A percentile compares a stretch with the other conserved stretches of the same genome.
Evolutionary conservation across 2,888 invertebrate genomes (phyloP).

Genomic region (Amiota mariae): DNA sequence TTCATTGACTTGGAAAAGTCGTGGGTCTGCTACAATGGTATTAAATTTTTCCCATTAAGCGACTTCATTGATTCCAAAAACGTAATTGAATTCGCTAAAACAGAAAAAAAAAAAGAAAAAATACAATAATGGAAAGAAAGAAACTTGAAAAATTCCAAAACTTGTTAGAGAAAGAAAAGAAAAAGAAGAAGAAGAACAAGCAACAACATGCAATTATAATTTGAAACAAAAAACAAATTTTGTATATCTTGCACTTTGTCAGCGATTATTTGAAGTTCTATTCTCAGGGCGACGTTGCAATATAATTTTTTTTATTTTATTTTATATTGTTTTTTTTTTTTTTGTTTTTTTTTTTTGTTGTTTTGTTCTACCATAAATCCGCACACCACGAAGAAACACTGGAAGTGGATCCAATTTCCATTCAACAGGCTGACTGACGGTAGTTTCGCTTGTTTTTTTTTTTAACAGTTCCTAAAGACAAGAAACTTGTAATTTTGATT

Average conservation of each 20-base stretch:
- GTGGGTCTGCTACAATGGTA: background rate
- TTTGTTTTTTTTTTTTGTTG: no score
- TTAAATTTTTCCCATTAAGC: constrained; percentile 26
- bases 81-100: constrained; percentile 57
- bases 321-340: no score
- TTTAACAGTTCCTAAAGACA: no score
- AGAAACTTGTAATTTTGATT: no score
- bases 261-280: constrained; percentile 46
- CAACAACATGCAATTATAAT: constrained; percentile 25
- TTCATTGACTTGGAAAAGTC: no score
- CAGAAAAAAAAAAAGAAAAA: background rate
- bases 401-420: no score
- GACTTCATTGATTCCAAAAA: constrained; percentile 63
- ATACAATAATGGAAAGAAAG: background rate
- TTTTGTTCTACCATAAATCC: no score
- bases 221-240: constrained; percentile 14
- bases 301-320: no score
- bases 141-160: constrained; percentile 32
- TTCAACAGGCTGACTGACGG: no score
- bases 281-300: constrained; percentile 27
- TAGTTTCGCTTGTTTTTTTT: no score
- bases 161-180: constrained; percentile 36
- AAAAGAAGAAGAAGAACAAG: constrained; percentile 23
- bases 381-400: no score
- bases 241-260: constrained; percentile 17